These are phyloP conservation scores for Holcopasites calliopsidis DNA, from an alignment of 1,140 invertebrate genomes.

Conservation along the genomic window DNA sequence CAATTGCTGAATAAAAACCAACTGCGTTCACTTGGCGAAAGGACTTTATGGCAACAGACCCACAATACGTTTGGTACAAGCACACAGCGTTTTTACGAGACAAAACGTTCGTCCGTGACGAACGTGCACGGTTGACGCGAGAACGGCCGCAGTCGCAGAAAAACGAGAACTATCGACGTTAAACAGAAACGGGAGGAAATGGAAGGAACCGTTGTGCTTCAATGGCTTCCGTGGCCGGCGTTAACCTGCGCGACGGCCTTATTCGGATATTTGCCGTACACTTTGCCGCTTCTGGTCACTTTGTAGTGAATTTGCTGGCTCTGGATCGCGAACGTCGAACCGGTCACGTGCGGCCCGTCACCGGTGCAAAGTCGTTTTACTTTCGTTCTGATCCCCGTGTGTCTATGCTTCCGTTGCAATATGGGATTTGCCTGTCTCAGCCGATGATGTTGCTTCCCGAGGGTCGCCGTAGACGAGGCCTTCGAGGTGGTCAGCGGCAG, in stretches of 20 bases:
- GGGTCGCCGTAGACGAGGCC: conserved; percentile 14
- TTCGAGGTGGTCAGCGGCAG: conserved; percentile 15
- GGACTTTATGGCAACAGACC: neutral
- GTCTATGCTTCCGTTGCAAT: conserved; percentile 45
- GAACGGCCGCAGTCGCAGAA: neutral
- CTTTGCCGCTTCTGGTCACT: conserved; percentile 75
- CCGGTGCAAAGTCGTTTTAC: conserved; percentile 69
- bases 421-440: conserved; percentile 3
- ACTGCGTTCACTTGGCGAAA: neutral
- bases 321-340: conserved; percentile 37
- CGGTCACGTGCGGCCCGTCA: conserved; percentile 63
- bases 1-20: too few relatives aligned
- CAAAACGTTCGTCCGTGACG: too few relatives aligned
- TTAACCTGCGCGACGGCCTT: conserved; percentile 33
- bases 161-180: neutral
- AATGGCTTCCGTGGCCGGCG: conserved; percentile 19
- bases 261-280: conserved; percentile 74
- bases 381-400: conserved; percentile 55
- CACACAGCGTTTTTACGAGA: neutral
- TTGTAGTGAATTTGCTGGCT: conserved; percentile 68
- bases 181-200: conserved; percentile 2
- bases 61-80: neutral
- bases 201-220: neutral
- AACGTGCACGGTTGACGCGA: neutral
- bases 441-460: conserved; percentile 20